A percentile compares a stretch with the other conserved stretches of the same genome.
Evolutionary conservation across 1,140 invertebrate species (phyloP).

Genomic region (Apis dorsata): DNA sequence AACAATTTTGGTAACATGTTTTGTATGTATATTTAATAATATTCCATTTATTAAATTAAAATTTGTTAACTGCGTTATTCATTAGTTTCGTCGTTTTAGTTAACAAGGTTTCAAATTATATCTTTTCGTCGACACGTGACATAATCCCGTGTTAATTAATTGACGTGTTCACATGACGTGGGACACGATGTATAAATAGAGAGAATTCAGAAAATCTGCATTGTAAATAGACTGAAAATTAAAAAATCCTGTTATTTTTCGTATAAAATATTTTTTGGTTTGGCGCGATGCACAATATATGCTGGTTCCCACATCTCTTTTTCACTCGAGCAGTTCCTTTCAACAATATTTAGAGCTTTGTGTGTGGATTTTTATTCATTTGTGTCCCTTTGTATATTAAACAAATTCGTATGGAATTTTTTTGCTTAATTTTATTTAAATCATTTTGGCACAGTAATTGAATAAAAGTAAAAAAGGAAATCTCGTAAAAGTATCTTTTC

Average conservation of each 20-base stretch:
- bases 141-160: background rate
- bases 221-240: background rate
- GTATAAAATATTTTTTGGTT: background rate
- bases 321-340: background rate
- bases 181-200: background rate
- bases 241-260: background rate
- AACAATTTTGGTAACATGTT: background rate
- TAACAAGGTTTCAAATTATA: background rate
- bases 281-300: background rate
- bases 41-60: background rate
- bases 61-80: background rate
- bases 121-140: background rate
- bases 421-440: too few relatives aligned
- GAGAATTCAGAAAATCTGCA: background rate
- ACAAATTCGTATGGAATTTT: too few relatives aligned
- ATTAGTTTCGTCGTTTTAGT: too few relatives aligned
- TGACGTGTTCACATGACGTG: background rate
- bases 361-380: too few relatives aligned
- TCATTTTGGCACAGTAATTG: too few relatives aligned
- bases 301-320: background rate
- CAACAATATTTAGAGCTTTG: background rate
- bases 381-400: too few relatives aligned
- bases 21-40: background rate
- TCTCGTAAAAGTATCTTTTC: too few relatives aligned
- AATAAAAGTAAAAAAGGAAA: too few relatives aligned